A percentile compares a stretch with the other conserved stretches of the same genome.
Conservation (phyloP, 1,140 invertebrate species). For the Helicorthomorpha holstii region DNA sequence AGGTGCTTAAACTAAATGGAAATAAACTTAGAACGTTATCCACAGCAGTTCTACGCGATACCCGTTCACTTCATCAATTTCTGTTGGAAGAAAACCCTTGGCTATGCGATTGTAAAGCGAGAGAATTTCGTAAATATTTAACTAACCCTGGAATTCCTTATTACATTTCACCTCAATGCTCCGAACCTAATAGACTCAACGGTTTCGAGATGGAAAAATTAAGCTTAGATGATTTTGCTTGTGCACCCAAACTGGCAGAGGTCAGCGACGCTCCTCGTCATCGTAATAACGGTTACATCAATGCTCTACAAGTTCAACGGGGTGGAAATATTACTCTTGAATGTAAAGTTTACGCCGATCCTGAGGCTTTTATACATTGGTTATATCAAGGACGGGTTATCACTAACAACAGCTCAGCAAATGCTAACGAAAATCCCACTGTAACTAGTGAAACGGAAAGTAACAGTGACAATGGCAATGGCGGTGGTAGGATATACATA, state of each 20-base stretch:
- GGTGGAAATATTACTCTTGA: conserved; percentile 69
- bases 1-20: conserved; percentile 64
- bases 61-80: conserved; percentile 54
- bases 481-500: conserved; percentile 37
- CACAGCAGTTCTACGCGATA: conserved; percentile 32
- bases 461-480: conserved; percentile 28
- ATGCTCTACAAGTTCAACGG: conserved; percentile 49
- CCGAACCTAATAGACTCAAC: conserved; percentile 29
- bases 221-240: conserved; percentile 66
- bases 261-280: conserved; percentile 33
- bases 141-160: conserved; percentile 62
- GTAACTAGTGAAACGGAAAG: conserved; percentile 22
- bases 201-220: conserved; percentile 46
- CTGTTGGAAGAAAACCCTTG: conserved; percentile 80
- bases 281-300: conserved; percentile 19
- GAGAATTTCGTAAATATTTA: conserved; percentile 67
- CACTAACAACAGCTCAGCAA: conserved; percentile 46
- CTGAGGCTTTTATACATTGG: conserved; percentile 66
- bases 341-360: conserved; percentile 61
- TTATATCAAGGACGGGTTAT: conserved; percentile 66
- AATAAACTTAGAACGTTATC: conserved; percentile 43
- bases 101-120: conserved; percentile 69
- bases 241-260: conserved; percentile 46
- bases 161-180: conserved; percentile 53
- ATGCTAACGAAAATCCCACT: conserved; percentile 33